phyloP scores from a whole-genome alignment of 2,797 vertebrate species.

The Steatocranus sp. region DNA sequence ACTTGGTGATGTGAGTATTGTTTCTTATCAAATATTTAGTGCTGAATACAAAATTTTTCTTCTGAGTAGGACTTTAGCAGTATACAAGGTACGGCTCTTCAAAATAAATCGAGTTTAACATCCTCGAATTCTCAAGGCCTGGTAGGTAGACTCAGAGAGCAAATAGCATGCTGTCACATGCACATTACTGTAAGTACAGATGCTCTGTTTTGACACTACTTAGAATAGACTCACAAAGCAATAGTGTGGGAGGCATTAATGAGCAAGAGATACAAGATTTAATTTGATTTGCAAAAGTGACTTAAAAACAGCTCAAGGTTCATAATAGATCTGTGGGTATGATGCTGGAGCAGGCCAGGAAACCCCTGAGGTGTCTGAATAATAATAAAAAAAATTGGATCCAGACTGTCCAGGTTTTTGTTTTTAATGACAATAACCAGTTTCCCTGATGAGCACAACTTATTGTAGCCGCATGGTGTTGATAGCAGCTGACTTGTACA shows the following conservation, averaged over 20 bases:
- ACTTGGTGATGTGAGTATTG: neutral
- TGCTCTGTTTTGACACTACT: constrained; percentile 59
- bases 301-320: constrained; percentile 47
- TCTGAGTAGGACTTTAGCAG: neutral
- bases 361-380: neutral
- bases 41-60: neutral
- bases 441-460: neutral
- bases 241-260: constrained; percentile 66
- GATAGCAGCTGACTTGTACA: constrained; percentile 28
- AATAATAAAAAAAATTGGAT: neutral
- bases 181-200: constrained; percentile 16
- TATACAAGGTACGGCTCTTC: neutral
- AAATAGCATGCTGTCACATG: constrained; percentile 1
- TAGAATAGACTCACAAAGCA: constrained; percentile 55
- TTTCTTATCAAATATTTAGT: neutral
- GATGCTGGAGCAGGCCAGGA: constrained; percentile 1
- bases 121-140: neutral
- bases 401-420: neutral
- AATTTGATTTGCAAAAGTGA: constrained; percentile 55
- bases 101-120: neutral
- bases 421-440: constrained; percentile 24
- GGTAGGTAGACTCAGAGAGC: neutral
- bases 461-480: neutral
- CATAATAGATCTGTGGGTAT: constrained; percentile 19
- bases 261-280: constrained; percentile 44